Percentiles rank a stretch among this genome's conserved stretches.
These are phyloP conservation scores for Gallinago media DNA, from an alignment of 2,113 vertebrate genomes.

Conservation along the genomic window DNA sequence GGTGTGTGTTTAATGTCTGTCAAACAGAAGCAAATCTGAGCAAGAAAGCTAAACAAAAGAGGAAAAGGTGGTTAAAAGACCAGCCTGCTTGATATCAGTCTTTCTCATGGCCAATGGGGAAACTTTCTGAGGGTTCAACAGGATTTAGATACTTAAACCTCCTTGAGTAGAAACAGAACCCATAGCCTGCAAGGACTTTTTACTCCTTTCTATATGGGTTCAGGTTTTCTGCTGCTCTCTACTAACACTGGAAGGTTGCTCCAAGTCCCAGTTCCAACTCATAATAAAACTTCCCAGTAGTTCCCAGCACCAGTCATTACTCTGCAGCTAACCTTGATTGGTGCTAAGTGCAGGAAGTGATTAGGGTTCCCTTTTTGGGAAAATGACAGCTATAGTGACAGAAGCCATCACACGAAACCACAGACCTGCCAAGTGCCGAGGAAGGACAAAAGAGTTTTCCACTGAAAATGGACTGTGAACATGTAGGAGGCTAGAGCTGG, in stretches of 20 bases:
- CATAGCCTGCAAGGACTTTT: accelerated
- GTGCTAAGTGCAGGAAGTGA: background rate
- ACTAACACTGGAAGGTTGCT: background rate
- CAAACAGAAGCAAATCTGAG: background rate
- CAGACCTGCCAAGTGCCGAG: background rate
- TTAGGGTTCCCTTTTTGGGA: background rate
- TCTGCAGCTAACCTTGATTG: background rate
- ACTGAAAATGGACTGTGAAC: background rate
- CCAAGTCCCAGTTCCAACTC: background rate
- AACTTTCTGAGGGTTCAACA: background rate
- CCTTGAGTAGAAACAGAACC: background rate
- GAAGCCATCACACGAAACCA: background rate
- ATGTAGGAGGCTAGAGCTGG: background rate
- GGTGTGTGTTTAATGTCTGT: background rate
- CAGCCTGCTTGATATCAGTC: background rate
- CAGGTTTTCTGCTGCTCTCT: background rate
- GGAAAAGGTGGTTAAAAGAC: background rate
- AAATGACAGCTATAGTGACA: background rate
- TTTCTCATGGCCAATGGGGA: background rate
- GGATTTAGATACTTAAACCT: background rate
- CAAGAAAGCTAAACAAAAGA: background rate
- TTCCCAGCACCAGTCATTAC: background rate
- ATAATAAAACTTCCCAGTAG: background rate
- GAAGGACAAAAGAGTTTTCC: background rate
- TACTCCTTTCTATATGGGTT: background rate